Evolutionary conservation across 2,797 vertebrate genomes (phyloP), one percentile per base, ranked within the genome.

Genomic region (Ambastaia sidthimunki): DNA sequence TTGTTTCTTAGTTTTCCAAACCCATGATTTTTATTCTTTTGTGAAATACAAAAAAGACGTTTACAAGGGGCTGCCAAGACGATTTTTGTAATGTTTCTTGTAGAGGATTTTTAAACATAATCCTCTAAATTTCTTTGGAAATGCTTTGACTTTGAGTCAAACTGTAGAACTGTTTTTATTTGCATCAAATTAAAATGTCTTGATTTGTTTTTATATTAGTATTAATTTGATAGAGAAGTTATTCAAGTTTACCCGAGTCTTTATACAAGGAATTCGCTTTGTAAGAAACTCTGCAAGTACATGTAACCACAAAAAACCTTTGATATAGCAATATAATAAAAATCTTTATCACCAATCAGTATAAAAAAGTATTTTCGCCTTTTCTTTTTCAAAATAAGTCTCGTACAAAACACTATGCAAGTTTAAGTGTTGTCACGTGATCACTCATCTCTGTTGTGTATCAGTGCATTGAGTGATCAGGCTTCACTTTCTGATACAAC

Each of bases 401-500:
- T 12, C 19, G 41, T 28, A 37, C 0, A 66, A 37, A 23, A 63
- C 72, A 50, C 18, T 16, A 75, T 13, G 13, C 9, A 18, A 54
- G 19, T 41, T 15, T 41, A 18, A 6, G 19, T 13, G 19, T 41
- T 37, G 4, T 37, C 13, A 21, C 0, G 16, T 63, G 9, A 31
- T 63, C 60, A n/a, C 16, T 34, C 31, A n/a, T 37, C 60, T 63
- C 4, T 63, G 16, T 34, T 55, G 21, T 19, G 10, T 44, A 9
- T 41, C 15, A 18, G 7, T 67, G 37, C 54, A 16, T 83, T 31
- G 23, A 59, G 76, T 16, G 19, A 3, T 91, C 89, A 1, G 92
- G 92, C 85, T 84, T 92, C 66, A 95, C 92, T 0, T 48, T 84
- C 63, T 91, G 93, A 89, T 96, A 97, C 67, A 97, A 95, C 68